These are phyloP conservation scores for Oxyura jamaicensis DNA, from an alignment of 2,113 vertebrate species.

Conservation along the genomic window DNA sequence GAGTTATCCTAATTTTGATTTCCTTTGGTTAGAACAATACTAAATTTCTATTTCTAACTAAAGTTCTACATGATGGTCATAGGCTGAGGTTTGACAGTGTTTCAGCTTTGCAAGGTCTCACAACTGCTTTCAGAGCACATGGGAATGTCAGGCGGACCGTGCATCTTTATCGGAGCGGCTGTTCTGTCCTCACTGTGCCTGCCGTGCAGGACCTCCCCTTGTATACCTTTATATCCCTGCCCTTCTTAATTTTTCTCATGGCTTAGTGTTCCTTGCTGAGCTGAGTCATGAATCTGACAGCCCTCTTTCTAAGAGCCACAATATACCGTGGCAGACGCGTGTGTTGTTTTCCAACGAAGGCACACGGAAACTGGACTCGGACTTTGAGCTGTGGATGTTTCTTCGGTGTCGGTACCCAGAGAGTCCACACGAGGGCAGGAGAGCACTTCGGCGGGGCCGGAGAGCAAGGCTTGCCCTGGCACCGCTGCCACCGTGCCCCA, in stretches of 20 bases:
- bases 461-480: not conserved
- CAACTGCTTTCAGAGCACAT: rapidly evolving
- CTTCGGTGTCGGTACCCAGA: not conserved
- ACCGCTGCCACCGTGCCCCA: rapidly evolving
- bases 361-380: too few relatives aligned
- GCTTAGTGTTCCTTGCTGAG: not conserved
- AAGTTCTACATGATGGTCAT: rapidly evolving
- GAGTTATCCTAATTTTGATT: not conserved
- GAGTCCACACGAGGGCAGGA: conserved; percentile 17
- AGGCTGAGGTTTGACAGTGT: not conserved
- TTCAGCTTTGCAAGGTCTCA: not conserved
- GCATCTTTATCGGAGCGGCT: rapidly evolving
- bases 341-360: rapidly evolving
- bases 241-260: not conserved
- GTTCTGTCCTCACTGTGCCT: not conserved
- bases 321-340: rapidly evolving
- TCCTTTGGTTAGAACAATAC: rapidly evolving
- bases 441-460: not conserved
- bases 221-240: not conserved
- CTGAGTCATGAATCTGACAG: rapidly evolving
- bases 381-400: rapidly evolving
- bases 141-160: rapidly evolving
- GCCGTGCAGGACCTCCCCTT: not conserved
- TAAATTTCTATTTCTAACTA: too few relatives aligned
- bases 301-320: not conserved